A percentile compares a stretch with the other conserved stretches of the same genome.
phyloP scores from a whole-genome alignment of 2,797 vertebrate genomes.

The Nothura maculosa region DNA sequence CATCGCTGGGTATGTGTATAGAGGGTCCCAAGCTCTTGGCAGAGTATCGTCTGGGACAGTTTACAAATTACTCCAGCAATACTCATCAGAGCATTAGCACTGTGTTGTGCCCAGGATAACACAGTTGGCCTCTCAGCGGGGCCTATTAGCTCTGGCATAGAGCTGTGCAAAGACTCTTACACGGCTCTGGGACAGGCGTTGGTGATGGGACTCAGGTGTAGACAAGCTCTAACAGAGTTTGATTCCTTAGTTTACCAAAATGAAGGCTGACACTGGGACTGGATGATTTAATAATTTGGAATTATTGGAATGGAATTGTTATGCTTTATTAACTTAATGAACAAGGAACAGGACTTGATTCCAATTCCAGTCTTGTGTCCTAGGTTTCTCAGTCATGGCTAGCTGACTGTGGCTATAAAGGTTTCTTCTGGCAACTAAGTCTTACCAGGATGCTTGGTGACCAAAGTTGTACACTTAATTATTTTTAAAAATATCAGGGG shows the following conservation, averaged over 20 bases:
- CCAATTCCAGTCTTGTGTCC: not conserved
- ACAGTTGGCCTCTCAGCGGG: not conserved
- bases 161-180: not conserved
- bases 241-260: constrained; percentile 33
- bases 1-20: not conserved
- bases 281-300: constrained; percentile 28
- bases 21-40: not conserved
- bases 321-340: constrained; percentile 47
- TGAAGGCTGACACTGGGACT: constrained; percentile 25
- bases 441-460: not conserved
- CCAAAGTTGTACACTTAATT: not conserved
- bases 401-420: not conserved
- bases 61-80: not conserved
- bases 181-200: not conserved
- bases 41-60: not conserved
- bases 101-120: not conserved
- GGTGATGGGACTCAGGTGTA: not conserved
- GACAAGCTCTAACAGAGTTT: not conserved
- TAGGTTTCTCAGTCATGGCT: constrained; percentile 9
- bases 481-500: not conserved
- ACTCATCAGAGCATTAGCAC: not conserved
- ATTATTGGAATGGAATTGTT: constrained; percentile 25
- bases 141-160: not conserved
- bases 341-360: constrained; percentile 13
- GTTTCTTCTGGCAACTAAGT: not conserved